These are phyloP conservation scores for Pelosia muscerda DNA, from an alignment of 2,888 invertebrate genomes.

Conservation along the genomic window DNA sequence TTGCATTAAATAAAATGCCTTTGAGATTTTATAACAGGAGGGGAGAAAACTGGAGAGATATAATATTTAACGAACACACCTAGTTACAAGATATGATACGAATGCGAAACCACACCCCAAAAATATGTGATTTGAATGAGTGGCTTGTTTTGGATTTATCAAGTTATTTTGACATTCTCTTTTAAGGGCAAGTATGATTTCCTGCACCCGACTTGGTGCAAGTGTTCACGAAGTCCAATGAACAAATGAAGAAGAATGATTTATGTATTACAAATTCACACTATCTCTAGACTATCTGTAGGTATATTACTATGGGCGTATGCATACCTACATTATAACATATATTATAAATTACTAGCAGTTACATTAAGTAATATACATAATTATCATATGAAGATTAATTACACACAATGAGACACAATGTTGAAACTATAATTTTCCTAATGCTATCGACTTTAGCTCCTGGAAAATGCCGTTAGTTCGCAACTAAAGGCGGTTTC, in stretches of 20 bases:
- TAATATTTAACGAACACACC: slow-evolving; percentile 1
- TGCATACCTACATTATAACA: no score
- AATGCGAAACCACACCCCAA: not conserved
- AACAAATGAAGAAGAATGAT: no score
- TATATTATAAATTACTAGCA: no score
- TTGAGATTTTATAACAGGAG: slow-evolving; percentile 58
- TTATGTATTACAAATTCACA: no score
- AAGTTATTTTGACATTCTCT: not conserved
- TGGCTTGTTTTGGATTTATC: not conserved
- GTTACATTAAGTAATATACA: no score
- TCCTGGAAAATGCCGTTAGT: slow-evolving; percentile 43
- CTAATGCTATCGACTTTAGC: not conserved
- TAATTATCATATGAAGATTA: no score
- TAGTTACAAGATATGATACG: no score
- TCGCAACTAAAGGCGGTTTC: slow-evolving; percentile 44
- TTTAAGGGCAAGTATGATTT: not conserved
- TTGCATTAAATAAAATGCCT: slow-evolving; percentile 45
- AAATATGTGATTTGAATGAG: not conserved
- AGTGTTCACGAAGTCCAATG: not conserved
- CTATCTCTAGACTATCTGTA: no score
- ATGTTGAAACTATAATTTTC: not conserved
- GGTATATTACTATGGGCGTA: no score
- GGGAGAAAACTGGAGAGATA: slow-evolving; percentile 32
- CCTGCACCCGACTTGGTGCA: not conserved
- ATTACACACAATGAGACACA: not conserved